These are phyloP conservation scores for Beaufortia kweichowensis DNA, from an alignment of 2,113 vertebrate genomes.

Conservation along the genomic window DNA sequence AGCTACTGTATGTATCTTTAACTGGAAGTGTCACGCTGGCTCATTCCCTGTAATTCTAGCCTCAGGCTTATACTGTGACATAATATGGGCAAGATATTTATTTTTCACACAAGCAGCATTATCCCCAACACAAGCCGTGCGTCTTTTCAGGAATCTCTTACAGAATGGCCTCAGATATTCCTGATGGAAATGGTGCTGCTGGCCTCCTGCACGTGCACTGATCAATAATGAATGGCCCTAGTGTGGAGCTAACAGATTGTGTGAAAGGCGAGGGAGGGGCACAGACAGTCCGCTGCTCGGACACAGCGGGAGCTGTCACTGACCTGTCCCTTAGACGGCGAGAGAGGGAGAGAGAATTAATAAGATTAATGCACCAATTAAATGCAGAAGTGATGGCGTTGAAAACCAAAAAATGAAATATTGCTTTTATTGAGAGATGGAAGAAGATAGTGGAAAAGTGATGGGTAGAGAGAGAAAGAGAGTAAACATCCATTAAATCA, in stretches of 20 bases:
- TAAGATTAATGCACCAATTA: constrained; percentile 49
- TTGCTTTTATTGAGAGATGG: neutral
- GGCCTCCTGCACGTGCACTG: constrained; percentile 45
- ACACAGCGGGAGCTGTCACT: constrained; percentile 61
- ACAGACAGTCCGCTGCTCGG: constrained; percentile 57
- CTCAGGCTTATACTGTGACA: constrained; percentile 41
- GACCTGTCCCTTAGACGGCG: constrained; percentile 37
- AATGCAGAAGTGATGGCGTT: constrained; percentile 35
- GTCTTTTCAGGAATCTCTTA: constrained; percentile 55
- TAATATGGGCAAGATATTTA: constrained; percentile 49
- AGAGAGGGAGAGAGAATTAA: constrained; percentile 31
- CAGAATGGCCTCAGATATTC: constrained; percentile 69
- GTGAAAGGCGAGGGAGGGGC: constrained; percentile 46
- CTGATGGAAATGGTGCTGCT: constrained; percentile 68
- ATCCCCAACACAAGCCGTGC: constrained; percentile 49
- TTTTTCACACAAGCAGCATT: constrained; percentile 62
- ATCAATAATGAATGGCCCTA: constrained; percentile 77
- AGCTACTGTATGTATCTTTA: constrained; percentile 14
- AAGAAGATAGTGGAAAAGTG: neutral
- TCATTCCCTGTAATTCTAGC: constrained; percentile 27
- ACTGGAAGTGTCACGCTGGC: constrained; percentile 8
- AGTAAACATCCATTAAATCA: constrained; percentile 40
- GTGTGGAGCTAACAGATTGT: constrained; percentile 69
- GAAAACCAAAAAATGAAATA: constrained; percentile 15
- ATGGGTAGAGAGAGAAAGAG: neutral